These are phyloP conservation scores for Cirrhinus mrigala DNA, from an alignment of 2,797 vertebrate genomes.

Conservation along the genomic window DNA sequence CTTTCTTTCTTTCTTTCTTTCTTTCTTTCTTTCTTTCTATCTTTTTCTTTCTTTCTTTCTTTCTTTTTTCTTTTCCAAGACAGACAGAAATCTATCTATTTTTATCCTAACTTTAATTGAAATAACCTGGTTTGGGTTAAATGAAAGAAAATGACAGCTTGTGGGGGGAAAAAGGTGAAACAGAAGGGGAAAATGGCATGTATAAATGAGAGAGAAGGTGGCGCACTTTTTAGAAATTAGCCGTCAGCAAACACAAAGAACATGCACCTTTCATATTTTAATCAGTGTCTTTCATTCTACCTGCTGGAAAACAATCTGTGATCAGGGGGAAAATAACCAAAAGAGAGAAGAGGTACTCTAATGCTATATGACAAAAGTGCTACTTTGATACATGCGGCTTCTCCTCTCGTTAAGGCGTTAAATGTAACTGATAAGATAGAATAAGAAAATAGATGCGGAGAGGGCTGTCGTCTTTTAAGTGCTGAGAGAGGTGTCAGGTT, in stretches of 20 bases:
- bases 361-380: slow-evolving; percentile 81
- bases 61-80: background rate
- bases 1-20: background rate
- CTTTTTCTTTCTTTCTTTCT: too few species aligned
- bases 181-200: slow-evolving; percentile 52
- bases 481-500: slow-evolving; percentile 68
- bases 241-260: slow-evolving; percentile 43
- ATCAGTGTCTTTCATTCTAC: slow-evolving; percentile 74
- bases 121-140: slow-evolving; percentile 9
- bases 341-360: slow-evolving; percentile 70
- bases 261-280: slow-evolving; percentile 69
- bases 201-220: slow-evolving; percentile 56
- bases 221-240: slow-evolving; percentile 52
- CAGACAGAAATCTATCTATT: background rate
- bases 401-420: slow-evolving; percentile 76
- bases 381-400: slow-evolving; percentile 78
- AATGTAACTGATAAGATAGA: slow-evolving; percentile 80
- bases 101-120: background rate
- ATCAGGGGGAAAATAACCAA: slow-evolving; percentile 74
- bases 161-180: slow-evolving; percentile 51
- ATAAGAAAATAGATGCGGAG: slow-evolving; percentile 74
- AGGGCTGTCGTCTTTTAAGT: slow-evolving; percentile 73
- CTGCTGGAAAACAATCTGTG: slow-evolving; percentile 76
- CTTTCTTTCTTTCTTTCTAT: background rate
- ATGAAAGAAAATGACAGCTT: slow-evolving; percentile 8